phyloP scores from a whole-genome alignment of 2,113 vertebrate species.

The Melierax canorus region DNA sequence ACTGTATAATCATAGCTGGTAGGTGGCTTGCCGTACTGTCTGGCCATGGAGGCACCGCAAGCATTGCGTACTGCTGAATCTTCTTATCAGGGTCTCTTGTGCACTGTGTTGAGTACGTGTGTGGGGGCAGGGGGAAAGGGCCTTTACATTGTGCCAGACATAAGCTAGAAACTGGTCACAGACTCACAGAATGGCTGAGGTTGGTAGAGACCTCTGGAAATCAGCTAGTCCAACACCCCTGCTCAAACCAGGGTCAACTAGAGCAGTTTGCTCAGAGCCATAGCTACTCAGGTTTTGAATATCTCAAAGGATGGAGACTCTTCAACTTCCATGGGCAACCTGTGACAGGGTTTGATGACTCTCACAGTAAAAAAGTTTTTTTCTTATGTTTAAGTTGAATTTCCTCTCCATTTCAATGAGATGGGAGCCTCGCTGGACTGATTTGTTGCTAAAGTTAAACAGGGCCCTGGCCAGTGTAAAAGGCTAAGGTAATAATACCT shows the following conservation, averaged over 20 bases:
- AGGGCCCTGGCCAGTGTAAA: not conserved
- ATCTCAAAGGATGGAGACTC: not conserved
- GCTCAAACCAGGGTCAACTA: not conserved
- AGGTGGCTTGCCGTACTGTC: not conserved
- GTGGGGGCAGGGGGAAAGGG: not conserved
- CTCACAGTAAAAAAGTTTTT: not conserved
- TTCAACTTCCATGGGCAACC: not conserved
- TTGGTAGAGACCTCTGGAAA: not conserved
- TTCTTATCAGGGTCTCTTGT: not conserved
- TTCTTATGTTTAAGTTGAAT: not conserved
- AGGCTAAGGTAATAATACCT: conserved; percentile 37
- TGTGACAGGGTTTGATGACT: not conserved
- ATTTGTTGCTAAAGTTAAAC: not conserved
- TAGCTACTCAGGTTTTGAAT: not conserved
- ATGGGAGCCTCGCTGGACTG: not conserved
- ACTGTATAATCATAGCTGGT: not conserved
- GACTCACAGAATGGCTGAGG: not conserved
- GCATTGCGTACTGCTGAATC: not conserved
- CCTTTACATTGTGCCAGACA: not conserved
- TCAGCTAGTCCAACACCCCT: no score
- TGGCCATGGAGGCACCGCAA: not conserved
- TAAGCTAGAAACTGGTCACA: not conserved
- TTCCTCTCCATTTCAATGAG: not conserved
- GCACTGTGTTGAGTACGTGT: not conserved
- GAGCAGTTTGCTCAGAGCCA: not conserved